phyloP scores from a whole-genome alignment of 2,113 vertebrate genomes.

The Sinocyclocheilus rhinocerous region DNA sequence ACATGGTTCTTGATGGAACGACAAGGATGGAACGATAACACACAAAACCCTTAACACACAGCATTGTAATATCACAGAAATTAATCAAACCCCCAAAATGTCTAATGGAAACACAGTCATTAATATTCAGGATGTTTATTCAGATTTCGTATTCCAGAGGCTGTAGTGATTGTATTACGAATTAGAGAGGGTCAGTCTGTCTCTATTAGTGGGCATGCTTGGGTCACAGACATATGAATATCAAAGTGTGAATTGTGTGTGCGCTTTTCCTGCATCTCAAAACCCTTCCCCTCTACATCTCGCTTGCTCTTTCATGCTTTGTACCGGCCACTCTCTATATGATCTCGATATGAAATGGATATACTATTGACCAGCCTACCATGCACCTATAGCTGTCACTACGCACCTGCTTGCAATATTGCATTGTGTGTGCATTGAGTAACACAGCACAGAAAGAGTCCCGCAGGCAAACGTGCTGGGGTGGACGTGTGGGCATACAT shows the following conservation, averaged over 20 bases:
- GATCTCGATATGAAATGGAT: background rate
- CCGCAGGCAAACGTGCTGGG: background rate
- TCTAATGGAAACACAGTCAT: background rate
- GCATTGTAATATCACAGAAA: background rate
- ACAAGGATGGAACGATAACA: background rate
- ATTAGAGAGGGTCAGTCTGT: conserved; percentile 12
- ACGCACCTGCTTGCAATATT: background rate
- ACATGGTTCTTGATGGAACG: background rate
- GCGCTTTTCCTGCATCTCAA: background rate
- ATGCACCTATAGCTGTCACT: conserved; percentile 1
- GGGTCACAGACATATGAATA: conserved; percentile 11
- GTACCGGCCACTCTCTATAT: background rate
- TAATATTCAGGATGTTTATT: conserved; percentile 3
- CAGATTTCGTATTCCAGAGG: background rate
- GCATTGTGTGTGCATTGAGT: background rate
- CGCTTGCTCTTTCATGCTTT: conserved; percentile 15
- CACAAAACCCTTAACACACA: background rate
- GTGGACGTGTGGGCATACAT: conserved; percentile 10
- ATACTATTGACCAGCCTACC: background rate
- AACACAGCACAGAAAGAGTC: background rate
- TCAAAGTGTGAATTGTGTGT: background rate
- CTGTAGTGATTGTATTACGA: background rate
- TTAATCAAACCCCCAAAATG: background rate
- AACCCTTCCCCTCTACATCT: background rate
- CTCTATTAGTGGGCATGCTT: conserved; percentile 19